These are phyloP conservation scores for Halichoerus grypus DNA, from an alignment of 2,113 vertebrate species.

Conservation along the genomic window DNA sequence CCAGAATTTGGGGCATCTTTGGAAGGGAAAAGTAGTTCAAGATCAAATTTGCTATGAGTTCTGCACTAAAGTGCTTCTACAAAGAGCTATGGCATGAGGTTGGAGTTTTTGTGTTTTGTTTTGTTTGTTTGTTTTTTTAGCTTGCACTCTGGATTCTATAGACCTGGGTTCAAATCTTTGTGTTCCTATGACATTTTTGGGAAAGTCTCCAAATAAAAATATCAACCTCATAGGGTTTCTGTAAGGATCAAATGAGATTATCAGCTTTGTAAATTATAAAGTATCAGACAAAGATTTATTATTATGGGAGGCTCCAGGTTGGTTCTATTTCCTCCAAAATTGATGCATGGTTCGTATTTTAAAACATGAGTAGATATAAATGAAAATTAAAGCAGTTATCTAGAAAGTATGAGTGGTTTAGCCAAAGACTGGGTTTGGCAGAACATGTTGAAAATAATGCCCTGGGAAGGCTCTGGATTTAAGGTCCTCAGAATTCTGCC, in stretches of 20 bases:
- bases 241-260: not conserved
- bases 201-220: not conserved
- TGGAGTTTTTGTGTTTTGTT: not conserved
- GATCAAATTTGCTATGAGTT: not conserved
- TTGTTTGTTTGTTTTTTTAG: not conserved
- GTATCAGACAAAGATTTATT: not conserved
- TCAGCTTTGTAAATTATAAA: not conserved
- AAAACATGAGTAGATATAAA: not conserved
- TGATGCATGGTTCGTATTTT: not conserved
- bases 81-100: not conserved
- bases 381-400: not conserved
- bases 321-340: slow-evolving; percentile 4
- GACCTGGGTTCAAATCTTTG: not conserved
- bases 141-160: not conserved
- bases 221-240: not conserved
- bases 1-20: not conserved
- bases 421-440: not conserved
- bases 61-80: not conserved
- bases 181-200: not conserved
- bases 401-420: not conserved
- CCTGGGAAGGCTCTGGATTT: not conserved
- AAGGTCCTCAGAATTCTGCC: not conserved
- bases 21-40: not conserved
- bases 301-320: not conserved
- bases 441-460: not conserved